These are phyloP conservation scores for Melieria crassipennis DNA, from an alignment of 2,888 invertebrate genomes.

Conservation along the genomic window DNA sequence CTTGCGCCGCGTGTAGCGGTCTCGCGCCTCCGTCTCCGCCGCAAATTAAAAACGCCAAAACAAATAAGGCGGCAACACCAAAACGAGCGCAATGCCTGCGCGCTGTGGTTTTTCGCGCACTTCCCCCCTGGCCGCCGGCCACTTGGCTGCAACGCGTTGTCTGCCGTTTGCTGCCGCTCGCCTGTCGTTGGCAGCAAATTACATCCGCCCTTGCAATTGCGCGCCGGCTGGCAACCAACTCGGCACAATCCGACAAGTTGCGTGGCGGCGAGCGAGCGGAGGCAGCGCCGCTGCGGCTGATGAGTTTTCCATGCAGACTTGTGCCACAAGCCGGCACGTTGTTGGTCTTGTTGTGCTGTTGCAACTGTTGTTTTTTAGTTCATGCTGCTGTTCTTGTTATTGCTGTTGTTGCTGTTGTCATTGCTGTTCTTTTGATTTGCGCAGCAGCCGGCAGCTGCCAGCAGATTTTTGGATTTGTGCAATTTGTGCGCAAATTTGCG, in stretches of 20 bases:
- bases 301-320: not conserved
- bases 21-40: too few species aligned
- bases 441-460: conserved; percentile 1
- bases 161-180: conserved; percentile 11
- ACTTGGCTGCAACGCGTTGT: not conserved
- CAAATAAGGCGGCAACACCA: too few species aligned
- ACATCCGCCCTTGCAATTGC: conserved; percentile 32
- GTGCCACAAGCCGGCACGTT: conserved; percentile 5
- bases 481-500: conserved; percentile 40
- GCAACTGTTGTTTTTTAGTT: not conserved
- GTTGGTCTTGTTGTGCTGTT: not conserved
- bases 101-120: too few species aligned
- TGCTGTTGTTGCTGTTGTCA: conserved; percentile 17
- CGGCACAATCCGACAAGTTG: conserved; percentile 9
- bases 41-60: too few species aligned
- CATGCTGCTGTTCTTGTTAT: not conserved
- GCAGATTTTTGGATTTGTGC: conserved; percentile 26
- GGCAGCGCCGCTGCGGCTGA: not conserved
- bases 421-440: conserved; percentile 28
- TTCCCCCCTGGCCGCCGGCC: too few species aligned
- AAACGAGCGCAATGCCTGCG: too few species aligned
- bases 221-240: conserved; percentile 6
- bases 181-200: conserved; percentile 32
- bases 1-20: too few species aligned
- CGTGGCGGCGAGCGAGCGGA: not conserved